phyloP scores from a whole-genome alignment of 64 coral and sea anemone species.

The Actinia equina region DNA sequence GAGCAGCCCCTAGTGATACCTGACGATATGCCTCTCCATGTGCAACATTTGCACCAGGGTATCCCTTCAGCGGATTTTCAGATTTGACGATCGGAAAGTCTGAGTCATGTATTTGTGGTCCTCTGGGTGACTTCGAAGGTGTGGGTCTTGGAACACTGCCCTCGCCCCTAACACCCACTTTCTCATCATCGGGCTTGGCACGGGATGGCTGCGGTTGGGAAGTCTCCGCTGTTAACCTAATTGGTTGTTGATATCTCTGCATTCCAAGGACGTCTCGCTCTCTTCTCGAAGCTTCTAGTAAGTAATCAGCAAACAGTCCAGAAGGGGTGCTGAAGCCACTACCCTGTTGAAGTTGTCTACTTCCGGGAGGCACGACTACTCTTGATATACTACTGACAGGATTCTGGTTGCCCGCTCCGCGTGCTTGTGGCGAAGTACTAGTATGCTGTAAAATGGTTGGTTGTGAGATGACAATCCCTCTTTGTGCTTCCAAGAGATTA shows the following conservation, averaged over 20 bases:
- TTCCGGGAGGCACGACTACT: neutral
- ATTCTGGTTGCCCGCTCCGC: neutral
- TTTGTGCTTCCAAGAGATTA: neutral
- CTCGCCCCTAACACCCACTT: neutral
- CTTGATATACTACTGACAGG: constrained; percentile 1
- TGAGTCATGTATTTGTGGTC: neutral
- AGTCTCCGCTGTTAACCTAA: neutral
- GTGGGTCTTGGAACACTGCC: neutral
- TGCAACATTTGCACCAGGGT: too few species aligned
- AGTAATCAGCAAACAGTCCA: constrained; percentile 11
- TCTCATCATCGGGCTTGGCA: neutral
- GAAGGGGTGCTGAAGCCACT: neutral
- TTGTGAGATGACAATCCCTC: neutral
- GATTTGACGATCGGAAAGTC: neutral
- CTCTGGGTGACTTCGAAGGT: constrained; percentile 9
- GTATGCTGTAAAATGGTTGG: neutral
- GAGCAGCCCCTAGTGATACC: neutral
- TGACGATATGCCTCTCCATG: neutral
- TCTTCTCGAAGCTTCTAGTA: neutral
- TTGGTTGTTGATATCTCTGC: neutral
- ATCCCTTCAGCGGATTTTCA: neutral
- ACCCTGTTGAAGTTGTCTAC: neutral
- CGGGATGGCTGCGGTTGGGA: neutral
- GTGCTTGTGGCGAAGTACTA: neutral
- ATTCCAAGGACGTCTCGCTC: neutral